Conservation (phyloP, 1,140 invertebrate genomes). For the Drosophila asahinai region DNA sequence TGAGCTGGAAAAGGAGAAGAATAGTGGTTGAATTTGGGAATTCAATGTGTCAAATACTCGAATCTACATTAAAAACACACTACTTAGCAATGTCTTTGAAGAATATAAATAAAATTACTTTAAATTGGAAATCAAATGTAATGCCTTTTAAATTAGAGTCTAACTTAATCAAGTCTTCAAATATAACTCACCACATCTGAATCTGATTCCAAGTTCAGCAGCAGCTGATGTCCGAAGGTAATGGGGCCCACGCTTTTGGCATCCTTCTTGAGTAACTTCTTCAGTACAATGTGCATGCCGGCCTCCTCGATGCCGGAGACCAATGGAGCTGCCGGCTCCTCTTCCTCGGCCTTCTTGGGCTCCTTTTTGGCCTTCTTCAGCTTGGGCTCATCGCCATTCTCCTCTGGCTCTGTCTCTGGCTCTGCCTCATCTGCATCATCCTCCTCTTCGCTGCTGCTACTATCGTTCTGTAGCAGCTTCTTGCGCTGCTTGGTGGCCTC, state of each 20-base stretch:
- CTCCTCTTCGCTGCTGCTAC: constrained; percentile 43
- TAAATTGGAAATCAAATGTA: neutral
- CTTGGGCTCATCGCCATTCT: constrained; percentile 8
- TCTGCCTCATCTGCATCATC: constrained; percentile 27
- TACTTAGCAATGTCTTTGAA: constrained; percentile 2
- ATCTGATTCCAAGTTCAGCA: constrained; percentile 76
- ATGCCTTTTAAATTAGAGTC: neutral
- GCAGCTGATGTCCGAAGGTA: constrained; percentile 86
- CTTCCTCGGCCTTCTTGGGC: constrained; percentile 9
- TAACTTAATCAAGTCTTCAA: neutral
- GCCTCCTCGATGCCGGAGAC: constrained; percentile 90
- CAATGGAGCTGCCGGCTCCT: constrained; percentile 6
- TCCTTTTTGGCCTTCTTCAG: constrained; percentile 52
- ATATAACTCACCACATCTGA: constrained; percentile 54
- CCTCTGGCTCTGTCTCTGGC: constrained; percentile 8
- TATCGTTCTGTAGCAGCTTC: constrained; percentile 21
- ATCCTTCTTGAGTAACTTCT: constrained; percentile 91
- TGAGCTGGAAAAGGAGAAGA: constrained; percentile 74
- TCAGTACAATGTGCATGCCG: constrained; percentile 92
- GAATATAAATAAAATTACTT: constrained; percentile 1
- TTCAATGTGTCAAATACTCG: constrained; percentile 6
- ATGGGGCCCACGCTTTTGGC: constrained; percentile 83
- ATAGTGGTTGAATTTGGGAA: neutral
- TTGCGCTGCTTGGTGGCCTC: constrained; percentile 65
- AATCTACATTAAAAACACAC: constrained; percentile 1